These are phyloP conservation scores for Gambusia holbrooki DNA, from an alignment of 2,113 vertebrate genomes.

Conservation along the genomic window DNA sequence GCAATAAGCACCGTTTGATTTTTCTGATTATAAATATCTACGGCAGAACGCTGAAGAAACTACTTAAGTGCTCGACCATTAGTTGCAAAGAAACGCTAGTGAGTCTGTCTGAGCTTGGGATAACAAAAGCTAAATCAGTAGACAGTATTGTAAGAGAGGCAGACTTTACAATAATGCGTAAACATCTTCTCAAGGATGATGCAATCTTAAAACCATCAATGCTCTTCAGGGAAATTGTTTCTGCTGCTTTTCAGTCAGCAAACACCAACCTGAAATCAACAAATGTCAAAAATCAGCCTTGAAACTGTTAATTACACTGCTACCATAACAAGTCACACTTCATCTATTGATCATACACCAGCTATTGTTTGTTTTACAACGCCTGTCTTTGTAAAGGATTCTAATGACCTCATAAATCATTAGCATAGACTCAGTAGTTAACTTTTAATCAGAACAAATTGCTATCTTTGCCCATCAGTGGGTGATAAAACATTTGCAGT, in stretches of 20 bases:
- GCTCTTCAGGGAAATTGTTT: not conserved
- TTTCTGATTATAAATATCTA: constrained; percentile 68
- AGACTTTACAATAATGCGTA: constrained; percentile 16
- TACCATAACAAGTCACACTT: not conserved
- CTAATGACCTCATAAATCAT: constrained; percentile 9
- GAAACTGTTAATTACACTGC: not conserved
- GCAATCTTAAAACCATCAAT: constrained; percentile 5
- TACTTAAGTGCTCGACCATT: constrained; percentile 37
- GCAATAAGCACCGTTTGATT: constrained; percentile 17
- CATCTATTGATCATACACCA: not conserved
- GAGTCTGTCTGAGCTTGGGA: constrained; percentile 26
- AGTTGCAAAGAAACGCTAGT: constrained; percentile 43
- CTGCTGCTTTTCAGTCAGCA: not conserved
- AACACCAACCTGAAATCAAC: not conserved
- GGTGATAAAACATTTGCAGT: constrained; percentile 18
- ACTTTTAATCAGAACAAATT: constrained; percentile 47
- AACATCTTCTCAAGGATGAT: constrained; percentile 14
- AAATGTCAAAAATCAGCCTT: not conserved
- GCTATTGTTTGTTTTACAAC: not conserved
- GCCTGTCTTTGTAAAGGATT: not conserved
- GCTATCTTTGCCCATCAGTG: constrained; percentile 15
- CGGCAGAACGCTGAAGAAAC: constrained; percentile 54
- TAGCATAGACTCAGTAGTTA: constrained; percentile 5
- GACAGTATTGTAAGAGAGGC: constrained; percentile 7
- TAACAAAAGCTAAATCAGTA: constrained; percentile 42